phyloP scores from a whole-genome alignment of 1,140 invertebrate genomes.

The Procambarus virginalis region DNA sequence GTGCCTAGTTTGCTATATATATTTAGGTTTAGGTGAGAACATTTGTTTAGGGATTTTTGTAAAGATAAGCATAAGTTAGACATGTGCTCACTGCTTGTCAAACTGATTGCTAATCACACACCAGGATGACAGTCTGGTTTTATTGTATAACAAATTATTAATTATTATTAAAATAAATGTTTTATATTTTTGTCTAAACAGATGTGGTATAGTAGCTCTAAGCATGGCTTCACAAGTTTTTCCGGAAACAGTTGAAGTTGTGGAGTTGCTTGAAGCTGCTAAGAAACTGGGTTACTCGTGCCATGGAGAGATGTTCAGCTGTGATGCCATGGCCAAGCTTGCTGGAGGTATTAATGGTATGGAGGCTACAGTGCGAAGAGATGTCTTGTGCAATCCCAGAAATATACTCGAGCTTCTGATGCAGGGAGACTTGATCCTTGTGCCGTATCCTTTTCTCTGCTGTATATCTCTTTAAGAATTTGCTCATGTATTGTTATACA shows the following conservation, averaged over 20 bases:
- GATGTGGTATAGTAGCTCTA: conserved; percentile 68
- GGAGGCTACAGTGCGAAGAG: conserved; percentile 57
- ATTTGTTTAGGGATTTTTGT: no score
- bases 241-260: conserved; percentile 47
- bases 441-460: conserved; percentile 69
- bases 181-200: conserved; percentile 9
- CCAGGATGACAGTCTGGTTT: no score
- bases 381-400: conserved; percentile 44
- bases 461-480: no score
- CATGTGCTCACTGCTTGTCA: no score
- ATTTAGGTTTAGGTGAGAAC: no score
- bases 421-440: conserved; percentile 62
- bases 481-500: no score
- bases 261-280: conserved; percentile 55
- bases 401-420: conserved; percentile 57
- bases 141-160: no score
- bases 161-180: neutral
- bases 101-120: no score
- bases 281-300: conserved; percentile 34
- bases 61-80: no score
- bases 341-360: conserved; percentile 55
- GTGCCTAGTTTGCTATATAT: no score
- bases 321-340: conserved; percentile 51
- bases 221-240: conserved; percentile 69
- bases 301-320: conserved; percentile 69